Percentiles rank a stretch among this genome's conserved stretches.
These are phyloP conservation scores for Bubo blakistoni DNA, from an alignment of 2,113 vertebrate genomes.

Conservation along the genomic window DNA sequence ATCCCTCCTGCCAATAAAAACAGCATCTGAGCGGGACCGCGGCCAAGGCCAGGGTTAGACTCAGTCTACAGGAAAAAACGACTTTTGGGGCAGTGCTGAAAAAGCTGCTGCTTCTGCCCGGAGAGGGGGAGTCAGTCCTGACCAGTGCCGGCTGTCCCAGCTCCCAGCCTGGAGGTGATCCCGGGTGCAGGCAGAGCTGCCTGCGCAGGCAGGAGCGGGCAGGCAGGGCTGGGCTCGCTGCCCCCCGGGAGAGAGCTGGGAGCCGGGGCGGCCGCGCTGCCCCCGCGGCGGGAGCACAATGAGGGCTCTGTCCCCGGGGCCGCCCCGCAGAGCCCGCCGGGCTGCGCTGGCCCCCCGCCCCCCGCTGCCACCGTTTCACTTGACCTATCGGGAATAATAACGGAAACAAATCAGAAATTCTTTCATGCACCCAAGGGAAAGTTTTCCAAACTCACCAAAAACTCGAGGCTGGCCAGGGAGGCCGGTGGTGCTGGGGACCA, in stretches of 20 bases:
- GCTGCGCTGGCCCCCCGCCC: not conserved
- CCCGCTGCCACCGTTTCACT: conserved; percentile 30
- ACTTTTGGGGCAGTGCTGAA: not conserved
- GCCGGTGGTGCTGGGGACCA: not conserved
- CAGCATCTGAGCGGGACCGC: not conserved
- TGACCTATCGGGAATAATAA: conserved; percentile 69
- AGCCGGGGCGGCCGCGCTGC: not conserved
- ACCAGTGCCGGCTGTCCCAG: not conserved
- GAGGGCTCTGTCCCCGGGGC: conserved; percentile 18
- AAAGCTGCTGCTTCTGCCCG: not conserved
- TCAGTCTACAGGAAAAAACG: not conserved
- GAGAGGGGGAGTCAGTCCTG: not conserved
- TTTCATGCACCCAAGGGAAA: not conserved
- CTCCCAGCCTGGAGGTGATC: not conserved
- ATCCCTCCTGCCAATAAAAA: conserved; percentile 16
- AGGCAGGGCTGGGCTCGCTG: not conserved
- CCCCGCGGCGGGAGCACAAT: conserved; percentile 55
- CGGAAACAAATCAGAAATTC: conserved; percentile 29
- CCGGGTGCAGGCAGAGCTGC: not conserved
- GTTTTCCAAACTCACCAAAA: conserved; percentile 20
- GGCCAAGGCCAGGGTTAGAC: not conserved
- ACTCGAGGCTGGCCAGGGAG: not conserved
- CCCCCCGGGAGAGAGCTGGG: not conserved
- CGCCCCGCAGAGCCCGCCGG: not conserved
- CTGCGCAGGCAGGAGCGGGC: not conserved